Conservation (phyloP, 1,140 invertebrate genomes). For the Ceratitis capitata region DNA sequence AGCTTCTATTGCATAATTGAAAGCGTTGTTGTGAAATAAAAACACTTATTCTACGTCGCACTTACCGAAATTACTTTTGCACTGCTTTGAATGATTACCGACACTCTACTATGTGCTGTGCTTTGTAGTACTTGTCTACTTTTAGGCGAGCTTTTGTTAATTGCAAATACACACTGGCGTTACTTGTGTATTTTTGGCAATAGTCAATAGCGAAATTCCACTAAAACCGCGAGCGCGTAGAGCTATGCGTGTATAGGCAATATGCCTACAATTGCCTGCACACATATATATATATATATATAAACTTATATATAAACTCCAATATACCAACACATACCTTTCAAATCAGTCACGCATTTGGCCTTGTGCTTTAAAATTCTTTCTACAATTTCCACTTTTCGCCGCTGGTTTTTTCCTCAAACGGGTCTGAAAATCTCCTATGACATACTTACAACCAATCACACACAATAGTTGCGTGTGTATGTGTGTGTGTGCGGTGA, state of each 20-base stretch:
- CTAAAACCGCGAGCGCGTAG: no score
- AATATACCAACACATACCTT: not conserved
- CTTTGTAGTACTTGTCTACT: not conserved
- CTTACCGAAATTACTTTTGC: not conserved
- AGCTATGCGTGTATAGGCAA: no score
- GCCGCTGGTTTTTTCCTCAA: no score
- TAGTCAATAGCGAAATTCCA: not conserved
- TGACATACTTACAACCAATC: no score
- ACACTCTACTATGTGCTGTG: not conserved
- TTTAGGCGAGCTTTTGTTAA: constrained; percentile 16
- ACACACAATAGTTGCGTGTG: no score
- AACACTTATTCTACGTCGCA: not conserved
- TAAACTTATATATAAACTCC: not conserved
- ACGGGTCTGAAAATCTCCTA: no score
- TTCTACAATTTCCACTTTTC: not conserved
- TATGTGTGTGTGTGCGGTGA: not conserved
- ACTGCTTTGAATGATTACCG: not conserved
- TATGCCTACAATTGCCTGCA: no score
- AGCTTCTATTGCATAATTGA: constrained; percentile 1
- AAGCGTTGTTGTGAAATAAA: not conserved
- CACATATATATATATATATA: not conserved
- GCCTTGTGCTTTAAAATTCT: no score
- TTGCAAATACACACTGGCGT: not conserved
- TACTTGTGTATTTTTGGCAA: not conserved
- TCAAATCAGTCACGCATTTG: no score